phyloP scores from a whole-genome alignment of 23 tunicate genomes.

The Styela clava region DNA sequence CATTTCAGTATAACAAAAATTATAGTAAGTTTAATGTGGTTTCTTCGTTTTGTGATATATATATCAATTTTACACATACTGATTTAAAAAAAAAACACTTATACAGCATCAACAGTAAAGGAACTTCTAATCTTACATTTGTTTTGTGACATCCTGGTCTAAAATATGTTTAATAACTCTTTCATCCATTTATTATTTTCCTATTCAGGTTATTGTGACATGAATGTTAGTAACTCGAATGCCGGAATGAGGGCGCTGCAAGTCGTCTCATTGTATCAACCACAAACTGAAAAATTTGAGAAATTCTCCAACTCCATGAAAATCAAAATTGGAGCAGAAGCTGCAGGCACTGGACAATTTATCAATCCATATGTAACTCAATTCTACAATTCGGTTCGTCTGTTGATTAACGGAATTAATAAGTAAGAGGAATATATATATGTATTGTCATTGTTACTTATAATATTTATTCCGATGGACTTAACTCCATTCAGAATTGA shows the following conservation, averaged over 20 bases:
- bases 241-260: conserved; percentile 50
- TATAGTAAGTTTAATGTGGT: neutral
- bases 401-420: conserved; percentile 24
- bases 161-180: too few relatives aligned
- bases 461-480: neutral
- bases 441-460: neutral
- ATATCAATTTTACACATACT: too few relatives aligned
- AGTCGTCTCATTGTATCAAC: conserved; percentile 38
- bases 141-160: too few relatives aligned
- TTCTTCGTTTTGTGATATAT: too few relatives aligned
- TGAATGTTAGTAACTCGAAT: neutral
- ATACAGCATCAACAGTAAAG: too few relatives aligned
- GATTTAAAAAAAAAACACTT: too few relatives aligned
- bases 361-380: conserved; percentile 67
- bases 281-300: conserved; percentile 36
- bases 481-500: too few relatives aligned
- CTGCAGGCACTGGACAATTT: conserved; percentile 37
- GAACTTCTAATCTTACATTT: too few relatives aligned
- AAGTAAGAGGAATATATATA: conserved; percentile 20
- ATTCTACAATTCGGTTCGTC: conserved; percentile 49
- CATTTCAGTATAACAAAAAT: neutral
- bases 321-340: neutral
- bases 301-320: conserved; percentile 43
- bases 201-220: neutral
- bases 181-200: too few relatives aligned